These are phyloP conservation scores for Bagarius yarrelli DNA, from an alignment of 2,113 vertebrate genomes.

Conservation along the genomic window DNA sequence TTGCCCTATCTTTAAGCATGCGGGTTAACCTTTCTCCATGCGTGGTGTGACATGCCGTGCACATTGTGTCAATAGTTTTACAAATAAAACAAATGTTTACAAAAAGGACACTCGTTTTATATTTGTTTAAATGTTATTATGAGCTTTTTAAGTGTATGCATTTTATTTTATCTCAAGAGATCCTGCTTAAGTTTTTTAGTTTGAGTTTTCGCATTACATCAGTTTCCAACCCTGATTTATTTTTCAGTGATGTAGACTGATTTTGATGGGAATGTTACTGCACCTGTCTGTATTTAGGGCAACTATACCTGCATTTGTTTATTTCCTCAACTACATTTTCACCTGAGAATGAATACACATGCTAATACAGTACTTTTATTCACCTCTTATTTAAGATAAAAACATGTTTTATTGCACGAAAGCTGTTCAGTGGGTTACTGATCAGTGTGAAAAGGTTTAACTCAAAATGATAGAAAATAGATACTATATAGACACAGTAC, in stretches of 20 bases:
- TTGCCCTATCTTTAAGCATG: conserved; percentile 30
- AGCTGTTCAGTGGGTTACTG: no score
- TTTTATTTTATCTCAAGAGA: not conserved
- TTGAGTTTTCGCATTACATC: not conserved
- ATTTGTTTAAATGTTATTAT: conserved; percentile 41
- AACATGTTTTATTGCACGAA: no score
- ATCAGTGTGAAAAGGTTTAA: no score
- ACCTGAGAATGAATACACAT: no score
- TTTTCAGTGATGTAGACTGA: not conserved
- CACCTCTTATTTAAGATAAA: not conserved
- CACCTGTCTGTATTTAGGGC: not conserved
- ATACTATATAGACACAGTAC: no score
- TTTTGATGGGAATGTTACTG: not conserved
- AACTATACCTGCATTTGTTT: no score
- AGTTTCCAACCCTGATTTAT: not conserved
- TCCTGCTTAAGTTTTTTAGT: no score
- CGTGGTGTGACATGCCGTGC: not conserved
- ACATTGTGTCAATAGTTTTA: not conserved
- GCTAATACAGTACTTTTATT: not conserved
- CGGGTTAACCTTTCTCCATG: conserved; percentile 15
- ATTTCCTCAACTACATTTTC: no score
- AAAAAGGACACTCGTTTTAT: not conserved
- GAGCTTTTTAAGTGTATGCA: not conserved
- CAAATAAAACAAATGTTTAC: not conserved
- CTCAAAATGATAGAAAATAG: no score